Base-by-base conservation (phyloP, 2,113 vertebrate species). In the Anguilla rostrata region DNA sequence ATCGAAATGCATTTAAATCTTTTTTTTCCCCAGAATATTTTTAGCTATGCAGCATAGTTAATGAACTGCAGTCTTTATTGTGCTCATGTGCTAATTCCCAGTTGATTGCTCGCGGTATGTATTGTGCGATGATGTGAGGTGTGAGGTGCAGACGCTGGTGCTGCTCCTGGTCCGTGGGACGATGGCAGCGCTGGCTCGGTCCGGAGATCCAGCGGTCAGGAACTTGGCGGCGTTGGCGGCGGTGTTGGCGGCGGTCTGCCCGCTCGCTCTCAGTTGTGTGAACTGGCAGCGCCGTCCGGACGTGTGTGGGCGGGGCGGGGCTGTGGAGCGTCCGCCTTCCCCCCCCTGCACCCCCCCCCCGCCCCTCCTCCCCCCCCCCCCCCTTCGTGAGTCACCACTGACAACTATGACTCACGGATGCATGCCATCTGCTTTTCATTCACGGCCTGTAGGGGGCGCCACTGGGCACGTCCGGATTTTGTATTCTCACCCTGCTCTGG, bases 271-370 rank as follows among this genome's bases (percentile, higher is more conserved):
- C 12, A 39, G 78, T 78, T 85, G 53, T 85, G 84, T 57, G 84
- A 79, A 79, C 84, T 79, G 34, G 84, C 75, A 79, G 84, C 16
- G 78, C 40, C 14, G 34, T 20, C 29, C 34, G 46, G 84, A 39
- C 84, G 12, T 75, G 5, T 34, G 71, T 34, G n/a, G 71, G 71
- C 43, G 43, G 41, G 26, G 40, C 84, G 22, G 78, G 78, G 5
- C 78, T 5, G 78, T 39, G 78, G 78, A 4, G 9, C 29, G 78
- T 12, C 78, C 78, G 2, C 3, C 3, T n/a, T 39, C 66, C 34
- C 34, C 34, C 34, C 34, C 34, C 34, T 34, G 34, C 34, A 40
- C 39, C 83, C 34, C 63, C 18, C 6, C 18, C 43, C 43, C 43
- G 0, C 0, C 43, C 43, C 43, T 2, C 43, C 2, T 0, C 43